Conservation (phyloP, 2,797 vertebrate genomes). For the Peromyscus aztecus region DNA sequence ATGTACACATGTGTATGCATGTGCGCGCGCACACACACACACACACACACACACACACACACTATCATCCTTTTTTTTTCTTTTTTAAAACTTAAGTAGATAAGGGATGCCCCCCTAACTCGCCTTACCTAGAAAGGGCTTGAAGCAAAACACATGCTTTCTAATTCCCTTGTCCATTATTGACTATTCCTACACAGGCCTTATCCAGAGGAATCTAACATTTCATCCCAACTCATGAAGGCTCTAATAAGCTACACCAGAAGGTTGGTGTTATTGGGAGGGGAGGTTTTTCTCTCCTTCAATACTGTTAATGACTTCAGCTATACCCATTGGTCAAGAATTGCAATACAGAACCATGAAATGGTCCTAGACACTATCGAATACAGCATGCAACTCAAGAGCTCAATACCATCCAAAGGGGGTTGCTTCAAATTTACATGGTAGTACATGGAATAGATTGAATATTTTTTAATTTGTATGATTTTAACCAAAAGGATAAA, state of each 20-base stretch:
- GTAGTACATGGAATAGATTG: neutral
- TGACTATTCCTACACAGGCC: neutral
- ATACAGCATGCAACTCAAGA: neutral
- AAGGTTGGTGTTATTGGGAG: neutral
- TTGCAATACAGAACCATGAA: neutral
- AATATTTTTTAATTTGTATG: neutral
- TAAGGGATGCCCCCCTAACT: neutral
- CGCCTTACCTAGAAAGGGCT: neutral
- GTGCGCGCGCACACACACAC: neutral
- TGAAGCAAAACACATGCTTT: neutral
- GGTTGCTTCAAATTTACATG: neutral
- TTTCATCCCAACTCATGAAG: neutral
- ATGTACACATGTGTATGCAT: neutral
- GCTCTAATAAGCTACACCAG: neutral
- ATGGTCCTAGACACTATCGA: neutral
- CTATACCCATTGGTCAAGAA: neutral
- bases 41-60: neutral
- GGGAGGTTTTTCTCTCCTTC: neutral
- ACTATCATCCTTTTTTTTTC: neutral
- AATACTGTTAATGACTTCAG: neutral
- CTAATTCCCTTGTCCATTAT: fast-evolving
- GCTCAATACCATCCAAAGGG: neutral
- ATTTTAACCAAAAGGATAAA: slow-evolving; percentile 11
- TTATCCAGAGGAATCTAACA: neutral
- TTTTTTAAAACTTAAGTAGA: neutral